phyloP scores from a whole-genome alignment of 1,140 invertebrate species.

The Tetraneura akinire region DNA sequence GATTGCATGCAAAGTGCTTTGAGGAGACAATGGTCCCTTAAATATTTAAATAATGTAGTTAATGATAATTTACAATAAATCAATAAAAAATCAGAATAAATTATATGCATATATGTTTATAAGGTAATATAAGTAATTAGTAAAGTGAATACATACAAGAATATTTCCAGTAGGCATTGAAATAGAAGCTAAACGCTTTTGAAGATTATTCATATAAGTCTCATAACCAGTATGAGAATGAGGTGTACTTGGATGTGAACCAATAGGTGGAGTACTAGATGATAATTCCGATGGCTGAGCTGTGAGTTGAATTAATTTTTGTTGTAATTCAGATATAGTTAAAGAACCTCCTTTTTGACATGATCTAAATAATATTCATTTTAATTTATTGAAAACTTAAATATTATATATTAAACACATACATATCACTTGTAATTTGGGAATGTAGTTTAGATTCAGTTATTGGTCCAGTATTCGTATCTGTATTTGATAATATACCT shows the following conservation, averaged over 20 bases:
- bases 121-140: not conserved
- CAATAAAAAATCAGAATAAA: not conserved
- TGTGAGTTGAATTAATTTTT: conserved; percentile 63
- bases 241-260: conserved; percentile 64
- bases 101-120: not conserved
- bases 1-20: conserved; percentile 59
- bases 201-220: conserved; percentile 64
- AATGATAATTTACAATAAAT: too few species aligned
- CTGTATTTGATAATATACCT: not conserved
- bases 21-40: conserved; percentile 61
- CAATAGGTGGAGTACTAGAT: conserved; percentile 60
- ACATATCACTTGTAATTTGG: conserved; percentile 31
- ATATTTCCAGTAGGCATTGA: conserved; percentile 59
- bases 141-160: conserved; percentile 56
- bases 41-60: conserved; percentile 37
- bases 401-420: not conserved
- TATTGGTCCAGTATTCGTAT: not conserved
- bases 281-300: conserved; percentile 61
- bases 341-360: conserved; percentile 58
- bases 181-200: conserved; percentile 65
- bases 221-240: conserved; percentile 62
- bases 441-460: conserved; percentile 35
- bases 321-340: conserved; percentile 64
- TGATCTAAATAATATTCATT: conserved; percentile 13
- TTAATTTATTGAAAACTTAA: conserved; percentile 1